These are phyloP conservation scores for Drosophila triauraria DNA, from an alignment of 1,140 invertebrate species.

Conservation along the genomic window DNA sequence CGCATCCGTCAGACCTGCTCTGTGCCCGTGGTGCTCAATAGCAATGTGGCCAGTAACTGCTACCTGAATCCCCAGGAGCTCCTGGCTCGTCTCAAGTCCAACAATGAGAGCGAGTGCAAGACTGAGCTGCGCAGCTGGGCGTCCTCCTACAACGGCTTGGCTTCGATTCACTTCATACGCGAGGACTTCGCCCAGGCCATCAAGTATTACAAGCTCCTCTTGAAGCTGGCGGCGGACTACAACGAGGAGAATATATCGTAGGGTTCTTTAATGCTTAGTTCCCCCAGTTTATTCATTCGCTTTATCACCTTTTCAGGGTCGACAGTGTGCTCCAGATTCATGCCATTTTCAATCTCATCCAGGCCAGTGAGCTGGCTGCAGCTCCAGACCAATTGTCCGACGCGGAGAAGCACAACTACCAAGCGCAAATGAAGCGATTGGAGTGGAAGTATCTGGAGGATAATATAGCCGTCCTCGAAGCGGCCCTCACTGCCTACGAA, in stretches of 20 bases:
- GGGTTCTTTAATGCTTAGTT: background rate
- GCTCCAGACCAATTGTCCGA: conserved; percentile 2
- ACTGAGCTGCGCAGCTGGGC: conserved; percentile 88
- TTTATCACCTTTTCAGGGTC: conserved; percentile 60
- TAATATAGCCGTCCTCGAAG: conserved; percentile 42
- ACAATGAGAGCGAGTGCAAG: conserved; percentile 88
- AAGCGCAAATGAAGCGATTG: conserved; percentile 80
- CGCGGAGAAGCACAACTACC: conserved; percentile 22
- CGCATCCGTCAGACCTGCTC: conserved; percentile 90
- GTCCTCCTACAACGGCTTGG: conserved; percentile 88
- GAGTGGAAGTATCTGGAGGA: conserved; percentile 87
- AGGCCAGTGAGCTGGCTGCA: conserved; percentile 43
- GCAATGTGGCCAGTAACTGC: conserved; percentile 48
- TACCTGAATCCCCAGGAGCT: conserved; percentile 88
- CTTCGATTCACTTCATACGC: conserved; percentile 88
- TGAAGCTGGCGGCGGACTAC: conserved; percentile 71
- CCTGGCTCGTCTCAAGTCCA: conserved; percentile 88
- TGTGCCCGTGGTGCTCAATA: conserved; percentile 87
- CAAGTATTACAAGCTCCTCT: conserved; percentile 88
- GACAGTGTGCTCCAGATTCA: conserved; percentile 88
- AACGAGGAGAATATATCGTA: conserved; percentile 64
- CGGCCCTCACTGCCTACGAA: conserved; percentile 44
- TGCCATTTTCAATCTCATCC: conserved; percentile 88
- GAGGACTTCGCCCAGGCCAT: conserved; percentile 87
- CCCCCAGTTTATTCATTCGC: background rate